Evolutionary conservation across 2,797 vertebrate genomes (phyloP).

Genomic region (Cichlasoma orientale): DNA sequence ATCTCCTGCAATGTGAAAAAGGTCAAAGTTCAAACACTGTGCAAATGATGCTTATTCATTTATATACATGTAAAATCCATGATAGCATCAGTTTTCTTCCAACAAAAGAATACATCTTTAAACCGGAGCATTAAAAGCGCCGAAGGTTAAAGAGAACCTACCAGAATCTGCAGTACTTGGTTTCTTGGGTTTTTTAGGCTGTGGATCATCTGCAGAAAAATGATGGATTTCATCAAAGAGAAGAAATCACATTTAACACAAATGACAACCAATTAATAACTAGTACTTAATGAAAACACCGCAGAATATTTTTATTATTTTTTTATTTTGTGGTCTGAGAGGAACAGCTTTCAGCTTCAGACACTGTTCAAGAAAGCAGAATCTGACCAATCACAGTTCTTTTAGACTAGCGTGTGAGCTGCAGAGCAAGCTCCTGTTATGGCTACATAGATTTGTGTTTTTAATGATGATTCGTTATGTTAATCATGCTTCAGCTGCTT

Average conservation of each 20-base stretch:
- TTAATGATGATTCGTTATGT: fast-evolving
- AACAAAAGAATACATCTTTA: background rate
- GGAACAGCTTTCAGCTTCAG: too few relatives aligned
- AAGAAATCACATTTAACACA: too few relatives aligned
- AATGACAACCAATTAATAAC: too few relatives aligned
- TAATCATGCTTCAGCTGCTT: fast-evolving
- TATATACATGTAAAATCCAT: background rate
- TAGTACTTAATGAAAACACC: too few relatives aligned
- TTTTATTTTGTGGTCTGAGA: too few relatives aligned
- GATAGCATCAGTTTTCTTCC: background rate
- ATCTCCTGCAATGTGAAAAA: background rate
- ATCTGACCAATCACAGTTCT: too few relatives aligned
- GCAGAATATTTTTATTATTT: too few relatives aligned
- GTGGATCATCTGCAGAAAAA: background rate
- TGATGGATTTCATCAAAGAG: background rate
- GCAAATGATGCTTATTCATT: background rate
- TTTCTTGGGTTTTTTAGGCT: background rate
- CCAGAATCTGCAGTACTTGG: slow-evolving; percentile 19
- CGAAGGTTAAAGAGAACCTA: background rate
- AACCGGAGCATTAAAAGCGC: background rate
- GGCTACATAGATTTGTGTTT: too few relatives aligned
- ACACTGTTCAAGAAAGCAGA: too few relatives aligned
- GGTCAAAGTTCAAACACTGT: background rate
- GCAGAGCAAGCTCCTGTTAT: too few relatives aligned
- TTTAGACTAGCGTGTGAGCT: too few relatives aligned